Evolutionary conservation across 2,797 vertebrate genomes (phyloP), one percentile per base, ranked within the genome.

Genomic region (Siniperca scherzeri): DNA sequence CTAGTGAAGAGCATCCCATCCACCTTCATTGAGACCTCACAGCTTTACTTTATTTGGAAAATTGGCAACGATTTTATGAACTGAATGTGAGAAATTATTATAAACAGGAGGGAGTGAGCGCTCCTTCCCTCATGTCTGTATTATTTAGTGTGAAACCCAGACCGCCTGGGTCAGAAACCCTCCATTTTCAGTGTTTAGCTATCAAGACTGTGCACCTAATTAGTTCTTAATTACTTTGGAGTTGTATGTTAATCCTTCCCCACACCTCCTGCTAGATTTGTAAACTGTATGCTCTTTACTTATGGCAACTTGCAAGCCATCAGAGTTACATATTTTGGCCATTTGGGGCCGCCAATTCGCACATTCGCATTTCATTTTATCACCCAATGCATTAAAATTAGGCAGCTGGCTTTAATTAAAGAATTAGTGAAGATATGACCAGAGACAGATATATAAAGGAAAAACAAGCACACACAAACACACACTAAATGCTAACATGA

Each of bases 281-380:
- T 25, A 22, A 70, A 55, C 22, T 17, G 6, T 59, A 33, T 42
- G 17, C 19, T 70, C 17, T 65, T 36, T 48, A 52, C 8, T 48
- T 21, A 5, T 22, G 30, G 38, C 38, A 50, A 48, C 27, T 74
- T 59, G 10, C 65, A 50, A 22, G 46, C n/a, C 11, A 33, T 70
- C 48, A 50, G 1, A 74, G 72, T 81, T 72, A 7, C 62, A 73
- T 5, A 10, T 50, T 78, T 80, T 82, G 69, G 12, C 82, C 87
- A 73, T 74, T 48, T 40, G 79, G 69, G 62, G 77, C 19, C 62
- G 46, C 68, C 64, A 88, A 5, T 21, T 57, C 6, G 27, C 80
- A 60, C 4, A 33, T 50, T 52, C 68, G 53, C 30, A 5, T 57
- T 2, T 30, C 0, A n/a, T 21, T 77, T 77, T 11, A 40, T 33